Evolutionary conservation across 2,113 vertebrate species (phyloP).

Genomic region (Pachycephala philippinensis): DNA sequence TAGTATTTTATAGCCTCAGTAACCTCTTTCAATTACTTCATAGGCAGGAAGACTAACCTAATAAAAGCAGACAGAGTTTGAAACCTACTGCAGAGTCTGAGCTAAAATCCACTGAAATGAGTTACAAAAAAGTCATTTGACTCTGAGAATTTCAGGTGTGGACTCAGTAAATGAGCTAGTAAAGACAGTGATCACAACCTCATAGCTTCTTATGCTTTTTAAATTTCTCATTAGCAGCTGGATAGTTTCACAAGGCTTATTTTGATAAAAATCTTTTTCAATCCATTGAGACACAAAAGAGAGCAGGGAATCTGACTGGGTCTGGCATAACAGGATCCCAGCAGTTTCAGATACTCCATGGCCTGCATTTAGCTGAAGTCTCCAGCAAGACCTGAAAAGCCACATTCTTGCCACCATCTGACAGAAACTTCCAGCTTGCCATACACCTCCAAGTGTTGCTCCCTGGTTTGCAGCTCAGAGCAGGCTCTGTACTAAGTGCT

Average conservation of each 20-base stretch:
- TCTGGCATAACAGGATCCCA: neutral
- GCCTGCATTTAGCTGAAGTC: slow-evolving; percentile 6
- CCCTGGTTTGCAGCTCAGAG: neutral
- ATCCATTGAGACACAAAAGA: neutral
- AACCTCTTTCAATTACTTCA: neutral
- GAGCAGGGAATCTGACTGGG: slow-evolving; percentile 1
- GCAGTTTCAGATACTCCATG: neutral
- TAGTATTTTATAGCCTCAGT: neutral
- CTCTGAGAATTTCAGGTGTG: neutral
- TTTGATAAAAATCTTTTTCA: slow-evolving; percentile 39
- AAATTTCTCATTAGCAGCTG: slow-evolving; percentile 33
- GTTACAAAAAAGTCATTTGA: neutral
- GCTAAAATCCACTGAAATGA: neutral
- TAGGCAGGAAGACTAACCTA: neutral
- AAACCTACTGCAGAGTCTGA: neutral
- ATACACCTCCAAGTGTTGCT: slow-evolving; percentile 2
- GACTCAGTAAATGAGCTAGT: neutral
- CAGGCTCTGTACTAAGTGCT: neutral
- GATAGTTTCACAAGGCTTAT: slow-evolving; percentile 27
- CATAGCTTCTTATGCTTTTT: slow-evolving; percentile 24
- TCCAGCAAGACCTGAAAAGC: slow-evolving; percentile 28
- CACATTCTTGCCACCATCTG: slow-evolving; percentile 33
- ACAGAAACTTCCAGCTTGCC: neutral
- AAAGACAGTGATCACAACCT: neutral
- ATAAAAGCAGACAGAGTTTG: neutral